Percentiles rank a stretch among this genome's conserved stretches.
Evolutionary conservation across 2,797 vertebrate genomes (phyloP).

Genomic region (Sebastes cheni): DNA sequence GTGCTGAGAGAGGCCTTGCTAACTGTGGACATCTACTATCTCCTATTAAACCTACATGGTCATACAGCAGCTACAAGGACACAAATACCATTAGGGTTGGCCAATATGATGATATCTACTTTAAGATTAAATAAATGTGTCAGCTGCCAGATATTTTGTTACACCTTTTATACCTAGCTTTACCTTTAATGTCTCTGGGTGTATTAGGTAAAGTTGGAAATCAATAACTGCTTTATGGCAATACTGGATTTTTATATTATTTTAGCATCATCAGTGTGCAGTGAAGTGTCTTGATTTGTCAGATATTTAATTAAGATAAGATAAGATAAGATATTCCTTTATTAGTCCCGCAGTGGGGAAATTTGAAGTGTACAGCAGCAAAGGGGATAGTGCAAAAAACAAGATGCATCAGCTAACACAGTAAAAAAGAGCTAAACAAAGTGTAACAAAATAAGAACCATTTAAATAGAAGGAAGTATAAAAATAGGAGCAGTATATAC

Average conservation of each 20-base stretch:
- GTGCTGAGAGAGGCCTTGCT: background rate
- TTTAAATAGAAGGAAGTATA: accelerated
- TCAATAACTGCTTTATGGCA: background rate
- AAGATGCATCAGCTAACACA: too few species aligned
- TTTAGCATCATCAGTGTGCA: background rate
- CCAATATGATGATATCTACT: background rate
- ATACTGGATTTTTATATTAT: background rate
- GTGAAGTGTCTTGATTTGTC: background rate
- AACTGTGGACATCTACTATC: background rate
- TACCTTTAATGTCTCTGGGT: background rate
- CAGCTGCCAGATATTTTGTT: background rate
- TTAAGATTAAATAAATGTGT: background rate
- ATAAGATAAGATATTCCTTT: too few species aligned
- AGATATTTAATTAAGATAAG: background rate
- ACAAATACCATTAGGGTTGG: background rate
- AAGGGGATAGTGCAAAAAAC: too few species aligned
- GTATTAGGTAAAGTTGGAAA: background rate
- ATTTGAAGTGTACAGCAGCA: too few species aligned
- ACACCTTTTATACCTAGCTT: background rate
- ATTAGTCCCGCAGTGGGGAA: too few species aligned
- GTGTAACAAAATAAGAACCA: accelerated
- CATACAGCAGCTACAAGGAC: background rate
- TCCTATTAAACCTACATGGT: background rate
- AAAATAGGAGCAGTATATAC: too few species aligned
- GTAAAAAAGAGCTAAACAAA: too few species aligned